Percentiles rank a stretch among this genome's conserved stretches.
phyloP scores from a whole-genome alignment of 2,797 vertebrate genomes.

The Gymnodraco acuticeps region DNA sequence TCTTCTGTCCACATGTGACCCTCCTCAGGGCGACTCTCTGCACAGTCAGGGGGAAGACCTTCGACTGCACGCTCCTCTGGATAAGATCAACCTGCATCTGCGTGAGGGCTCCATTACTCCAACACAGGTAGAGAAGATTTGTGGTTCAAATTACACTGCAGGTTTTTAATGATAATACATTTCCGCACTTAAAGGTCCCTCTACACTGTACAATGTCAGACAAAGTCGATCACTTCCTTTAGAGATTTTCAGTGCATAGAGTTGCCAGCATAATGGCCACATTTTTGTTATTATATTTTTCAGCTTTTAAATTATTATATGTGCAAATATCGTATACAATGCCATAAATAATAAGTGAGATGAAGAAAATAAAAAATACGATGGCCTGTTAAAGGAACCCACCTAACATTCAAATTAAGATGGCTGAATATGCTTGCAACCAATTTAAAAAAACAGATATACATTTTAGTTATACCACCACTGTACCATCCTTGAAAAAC shows the following conservation, averaged over 20 bases:
- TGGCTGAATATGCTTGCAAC: too few species aligned
- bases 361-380: too few species aligned
- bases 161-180: background rate
- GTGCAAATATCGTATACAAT: too few species aligned
- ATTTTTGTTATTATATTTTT: background rate
- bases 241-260: background rate
- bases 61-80: constrained; percentile 85
- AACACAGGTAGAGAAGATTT: constrained; percentile 84
- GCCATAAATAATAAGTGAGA: too few species aligned
- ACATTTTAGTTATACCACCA: too few species aligned
- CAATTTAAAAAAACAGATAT: too few species aligned
- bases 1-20: background rate
- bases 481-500: too few species aligned
- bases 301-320: too few species aligned
- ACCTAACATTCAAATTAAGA: too few species aligned
- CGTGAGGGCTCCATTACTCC: constrained; percentile 87
- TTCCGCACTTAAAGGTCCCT: background rate
- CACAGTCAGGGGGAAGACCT: constrained; percentile 86
- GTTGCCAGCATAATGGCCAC: background rate
- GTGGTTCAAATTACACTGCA: background rate
- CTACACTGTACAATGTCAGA: background rate
- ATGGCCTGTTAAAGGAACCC: too few species aligned
- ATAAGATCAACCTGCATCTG: constrained; percentile 91
- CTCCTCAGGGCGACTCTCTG: constrained; percentile 82
- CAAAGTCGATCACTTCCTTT: background rate